Base-by-base conservation (phyloP, 1,140 invertebrate species). In the Agrypnia vestita region DNA sequence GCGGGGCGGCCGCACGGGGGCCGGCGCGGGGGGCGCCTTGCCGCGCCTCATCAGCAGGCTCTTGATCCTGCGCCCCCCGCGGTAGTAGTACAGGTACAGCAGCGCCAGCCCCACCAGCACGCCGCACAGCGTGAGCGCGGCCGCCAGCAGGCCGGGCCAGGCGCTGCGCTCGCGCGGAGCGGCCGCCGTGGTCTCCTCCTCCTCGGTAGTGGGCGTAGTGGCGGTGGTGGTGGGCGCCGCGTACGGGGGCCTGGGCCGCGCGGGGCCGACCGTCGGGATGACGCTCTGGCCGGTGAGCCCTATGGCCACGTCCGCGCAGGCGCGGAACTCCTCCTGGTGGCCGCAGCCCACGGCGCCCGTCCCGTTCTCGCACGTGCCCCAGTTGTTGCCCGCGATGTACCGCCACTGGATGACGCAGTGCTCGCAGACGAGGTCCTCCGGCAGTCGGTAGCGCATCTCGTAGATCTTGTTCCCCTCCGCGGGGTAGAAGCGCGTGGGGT, bases 361-460 rank as follows among this genome's bases (percentile, higher is more conserved):
- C 1, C 94, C 94, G 84, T 95, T 93, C 21, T 89, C 90, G 84
- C 95, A 95, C 0, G 90, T 91, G 0, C 94, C 94, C 94, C 94
- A 95, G 85, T 94, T 95, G 84, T 95, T 95, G 0, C 94, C 95
- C 59, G 94, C 94, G 56, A 95, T 90, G 86, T 96, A 96, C 80
- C 92, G 90, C 95, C 95, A 96, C 84, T 96, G 95, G 53, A 96
- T 87, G 0, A 96, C 92, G 84, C 95, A 96, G 86, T 96, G 94
- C 4, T 90, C 86, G 84, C 96, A 97, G 1, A 92, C 92, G 11
- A 96, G 84, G 10, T 84, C 92, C 51, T 91, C 88, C 0, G 95
- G 95, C 21, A 96, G 86, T 71, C 90, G 89, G 80, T 93, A 95
- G 80, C 92, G 85, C 96, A 96, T 35, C 19, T 43, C 61, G 9